Base-by-base conservation (phyloP, 2,888 invertebrate genomes). In the Cryptocheilus praepositus region DNA sequence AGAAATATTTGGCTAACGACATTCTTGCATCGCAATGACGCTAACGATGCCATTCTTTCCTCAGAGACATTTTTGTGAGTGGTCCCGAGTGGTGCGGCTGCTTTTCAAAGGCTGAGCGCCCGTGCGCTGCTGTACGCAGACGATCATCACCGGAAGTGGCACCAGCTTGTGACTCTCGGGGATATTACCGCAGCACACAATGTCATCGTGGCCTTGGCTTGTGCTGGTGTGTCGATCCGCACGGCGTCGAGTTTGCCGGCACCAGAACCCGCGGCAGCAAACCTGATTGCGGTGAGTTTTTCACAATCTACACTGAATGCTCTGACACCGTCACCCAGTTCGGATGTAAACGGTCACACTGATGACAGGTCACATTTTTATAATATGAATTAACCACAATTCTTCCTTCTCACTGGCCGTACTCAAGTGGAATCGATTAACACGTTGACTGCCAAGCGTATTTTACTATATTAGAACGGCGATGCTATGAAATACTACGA, bases 161-260 rank as follows among this genome's bases (percentile, higher is more conserved):
- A 54, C 92, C 92, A 8, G 89, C 91, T 77, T 97, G 96, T 90
- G 96, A 97, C 90, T 92, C 92, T 78, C 94, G 95, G 89, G 97
- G 97, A 73, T 96, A 93, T 90, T 97, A 95, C 90, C 93, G 93
- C 77, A 92, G 95, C 82, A 93, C 94, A 71, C 97, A 97, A 89
- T 97, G 97, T 89, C 96, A 96, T 90, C 92, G 93, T 77, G 94
- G 95, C 72, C 94, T 95, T 60, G 95, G 94, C 70, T 93, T 96
- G 88, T 97, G 97, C 90, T 97, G 97, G 97, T 97, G 96, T 90
- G 96, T 96, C 78, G 96, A 97, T 90, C 93, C 95, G 88, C 96
- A 96, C 89, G 97, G 97, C 63, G 95, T 95, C 54, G 96, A 96
- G 90, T 93, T 93, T 84, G 93, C 96, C 79, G 95, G 95, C 87